These are phyloP conservation scores for Muschampia plurimacula DNA, from an alignment of 2,888 invertebrate genomes.

Conservation along the genomic window DNA sequence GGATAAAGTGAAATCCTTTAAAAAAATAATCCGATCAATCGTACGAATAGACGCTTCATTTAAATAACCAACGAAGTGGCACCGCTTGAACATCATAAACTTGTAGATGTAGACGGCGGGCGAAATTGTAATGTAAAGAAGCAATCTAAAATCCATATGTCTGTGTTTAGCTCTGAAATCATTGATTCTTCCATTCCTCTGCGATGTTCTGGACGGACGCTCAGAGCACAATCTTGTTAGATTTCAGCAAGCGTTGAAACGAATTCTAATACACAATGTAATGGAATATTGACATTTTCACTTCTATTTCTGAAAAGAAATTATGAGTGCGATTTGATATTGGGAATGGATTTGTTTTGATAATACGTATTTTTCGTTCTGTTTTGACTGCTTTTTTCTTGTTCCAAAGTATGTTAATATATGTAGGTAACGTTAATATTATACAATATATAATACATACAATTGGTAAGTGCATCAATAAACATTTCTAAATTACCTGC, in stretches of 20 bases:
- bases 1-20: too few relatives aligned
- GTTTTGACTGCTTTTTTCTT: background rate
- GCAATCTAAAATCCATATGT: background rate
- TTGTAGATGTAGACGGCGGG: background rate
- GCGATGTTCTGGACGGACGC: constrained; percentile 16
- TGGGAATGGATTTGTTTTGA: background rate
- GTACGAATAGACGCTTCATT: too few relatives aligned
- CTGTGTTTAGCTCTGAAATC: constrained; percentile 17
- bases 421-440: too few relatives aligned
- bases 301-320: constrained; percentile 2
- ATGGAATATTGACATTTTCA: constrained; percentile 16
- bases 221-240: constrained; percentile 29
- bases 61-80: too few relatives aligned
- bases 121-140: background rate
- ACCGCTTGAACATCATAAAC: too few relatives aligned
- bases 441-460: too few relatives aligned
- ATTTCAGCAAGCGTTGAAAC: constrained; percentile 25
- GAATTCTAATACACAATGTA: constrained; percentile 25
- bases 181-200: constrained; percentile 26
- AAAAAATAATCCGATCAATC: too few relatives aligned
- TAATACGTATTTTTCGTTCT: background rate
- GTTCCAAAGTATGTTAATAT: too few relatives aligned
- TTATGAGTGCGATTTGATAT: constrained; percentile 21
- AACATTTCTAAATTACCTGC: too few relatives aligned
- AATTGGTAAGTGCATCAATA: too few relatives aligned